Conservation (phyloP, 2,888 invertebrate species). For the Ochropleura plecta region DNA sequence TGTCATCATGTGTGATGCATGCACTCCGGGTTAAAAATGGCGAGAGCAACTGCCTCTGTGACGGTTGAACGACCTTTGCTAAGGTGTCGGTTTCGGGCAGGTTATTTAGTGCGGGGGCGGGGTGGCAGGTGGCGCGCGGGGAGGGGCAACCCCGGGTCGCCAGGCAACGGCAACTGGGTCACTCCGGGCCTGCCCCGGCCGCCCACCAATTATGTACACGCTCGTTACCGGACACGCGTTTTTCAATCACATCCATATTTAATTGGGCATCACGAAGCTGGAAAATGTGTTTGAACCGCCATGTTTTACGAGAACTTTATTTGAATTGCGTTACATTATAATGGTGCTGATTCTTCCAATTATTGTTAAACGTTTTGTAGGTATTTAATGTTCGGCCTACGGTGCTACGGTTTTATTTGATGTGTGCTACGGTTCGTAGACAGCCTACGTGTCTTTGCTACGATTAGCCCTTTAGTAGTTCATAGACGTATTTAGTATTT, state of each 20-base stretch:
- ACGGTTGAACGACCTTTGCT: conserved; percentile 90
- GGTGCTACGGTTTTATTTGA: conserved; percentile 47
- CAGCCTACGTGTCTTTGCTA: conserved; percentile 41
- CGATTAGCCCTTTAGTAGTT: conserved; percentile 27
- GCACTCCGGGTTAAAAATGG: conserved; percentile 75
- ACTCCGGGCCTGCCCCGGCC: conserved; percentile 86
- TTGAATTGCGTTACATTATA: conserved; percentile 74
- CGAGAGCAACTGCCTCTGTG: conserved; percentile 78
- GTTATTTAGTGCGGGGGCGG: conserved; percentile 86
- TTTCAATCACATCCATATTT: conserved; percentile 91
- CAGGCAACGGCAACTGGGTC: conserved; percentile 90
- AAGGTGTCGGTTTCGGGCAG: conserved; percentile 90
- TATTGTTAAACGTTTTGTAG: conserved; percentile 48
- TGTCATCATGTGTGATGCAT: conserved; percentile 46
- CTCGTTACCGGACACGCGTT: conserved; percentile 91
- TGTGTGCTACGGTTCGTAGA: conserved; percentile 54
- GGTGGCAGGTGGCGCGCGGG: conserved; percentile 68
- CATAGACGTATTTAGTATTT: background rate
- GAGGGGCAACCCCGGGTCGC: conserved; percentile 83
- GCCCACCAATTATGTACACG: conserved; percentile 91
- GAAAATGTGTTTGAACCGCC: conserved; percentile 88
- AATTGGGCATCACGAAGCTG: conserved; percentile 90
- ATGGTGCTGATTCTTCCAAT: conserved; percentile 56
- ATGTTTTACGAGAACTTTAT: conserved; percentile 85
- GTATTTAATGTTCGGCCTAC: conserved; percentile 31